These are phyloP conservation scores for Lindbergichthys nudifrons DNA, from an alignment of 2,797 vertebrate species.

Conservation along the genomic window DNA sequence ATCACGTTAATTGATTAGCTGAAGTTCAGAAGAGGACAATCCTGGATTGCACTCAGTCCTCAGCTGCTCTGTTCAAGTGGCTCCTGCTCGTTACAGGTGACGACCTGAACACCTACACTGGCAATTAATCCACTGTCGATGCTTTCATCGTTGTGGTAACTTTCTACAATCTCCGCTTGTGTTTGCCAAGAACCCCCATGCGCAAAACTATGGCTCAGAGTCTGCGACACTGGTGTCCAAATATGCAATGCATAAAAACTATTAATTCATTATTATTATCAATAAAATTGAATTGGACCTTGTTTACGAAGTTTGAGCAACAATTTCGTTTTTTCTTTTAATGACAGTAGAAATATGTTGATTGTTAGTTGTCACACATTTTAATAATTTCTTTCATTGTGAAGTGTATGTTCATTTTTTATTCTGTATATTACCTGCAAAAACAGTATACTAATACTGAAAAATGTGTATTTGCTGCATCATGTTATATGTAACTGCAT, in stretches of 20 bases:
- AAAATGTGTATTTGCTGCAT: no score
- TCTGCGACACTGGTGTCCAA: background rate
- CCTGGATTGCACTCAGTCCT: conserved; percentile 36
- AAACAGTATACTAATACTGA: no score
- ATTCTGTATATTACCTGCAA: no score
- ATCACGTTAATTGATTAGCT: conserved; percentile 74
- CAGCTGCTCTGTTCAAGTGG: conserved; percentile 41
- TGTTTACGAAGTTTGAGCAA: background rate
- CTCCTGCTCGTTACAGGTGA: conserved; percentile 51
- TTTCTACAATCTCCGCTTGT: background rate
- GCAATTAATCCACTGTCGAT: conserved; percentile 37
- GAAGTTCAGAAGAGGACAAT: conserved; percentile 70
- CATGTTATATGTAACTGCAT: background rate
- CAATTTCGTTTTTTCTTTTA: background rate
- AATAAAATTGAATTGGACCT: background rate
- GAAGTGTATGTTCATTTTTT: no score
- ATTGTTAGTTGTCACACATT: background rate
- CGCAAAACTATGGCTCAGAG: background rate
- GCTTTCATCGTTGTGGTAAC: conserved; percentile 10
- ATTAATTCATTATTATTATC: no score
- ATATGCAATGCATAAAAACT: background rate
- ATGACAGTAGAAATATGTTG: background rate
- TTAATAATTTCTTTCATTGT: no score
- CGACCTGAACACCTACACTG: conserved; percentile 48
- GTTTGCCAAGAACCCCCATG: background rate